Percentiles rank a stretch among this genome's conserved stretches.
Conservation (phyloP, 2,888 invertebrate genomes). For the Lamproptera curius region DNA sequence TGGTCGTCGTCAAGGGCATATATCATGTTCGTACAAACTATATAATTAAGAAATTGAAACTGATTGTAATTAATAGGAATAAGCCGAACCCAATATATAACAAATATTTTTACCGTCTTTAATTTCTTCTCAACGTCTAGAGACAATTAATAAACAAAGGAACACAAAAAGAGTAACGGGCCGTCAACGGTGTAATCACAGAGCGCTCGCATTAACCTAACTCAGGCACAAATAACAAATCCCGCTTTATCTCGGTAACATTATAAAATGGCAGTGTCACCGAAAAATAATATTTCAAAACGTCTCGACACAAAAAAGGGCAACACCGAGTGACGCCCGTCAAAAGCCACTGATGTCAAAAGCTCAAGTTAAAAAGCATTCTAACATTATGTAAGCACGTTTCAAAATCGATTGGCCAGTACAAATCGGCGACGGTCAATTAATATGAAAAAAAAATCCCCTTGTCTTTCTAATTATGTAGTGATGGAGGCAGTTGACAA, state of each 20-base stretch:
- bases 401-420: constrained; percentile 19
- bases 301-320: constrained; percentile 33
- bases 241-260: constrained; percentile 21
- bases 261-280: constrained; percentile 62
- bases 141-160: background rate
- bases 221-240: constrained; percentile 29
- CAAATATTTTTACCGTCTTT: too few species aligned
- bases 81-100: too few species aligned
- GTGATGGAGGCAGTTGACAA: constrained; percentile 64
- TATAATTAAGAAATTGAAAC: too few species aligned
- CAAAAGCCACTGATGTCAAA: constrained; percentile 32
- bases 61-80: too few species aligned
- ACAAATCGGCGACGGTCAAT: constrained; percentile 49
- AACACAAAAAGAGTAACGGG: too few species aligned
- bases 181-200: constrained; percentile 8
- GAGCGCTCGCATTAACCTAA: constrained; percentile 22
- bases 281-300: constrained; percentile 58
- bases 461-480: constrained; percentile 69
- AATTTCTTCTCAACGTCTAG: too few species aligned
- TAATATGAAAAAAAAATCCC: constrained; percentile 64
- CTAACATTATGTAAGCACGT: background rate
- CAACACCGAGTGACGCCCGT: constrained; percentile 40
- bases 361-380: constrained; percentile 21
- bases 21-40: too few species aligned
- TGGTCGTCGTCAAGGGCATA: too few species aligned